Conservation (phyloP, 1,140 invertebrate species). For the Myzus persicae region DNA sequence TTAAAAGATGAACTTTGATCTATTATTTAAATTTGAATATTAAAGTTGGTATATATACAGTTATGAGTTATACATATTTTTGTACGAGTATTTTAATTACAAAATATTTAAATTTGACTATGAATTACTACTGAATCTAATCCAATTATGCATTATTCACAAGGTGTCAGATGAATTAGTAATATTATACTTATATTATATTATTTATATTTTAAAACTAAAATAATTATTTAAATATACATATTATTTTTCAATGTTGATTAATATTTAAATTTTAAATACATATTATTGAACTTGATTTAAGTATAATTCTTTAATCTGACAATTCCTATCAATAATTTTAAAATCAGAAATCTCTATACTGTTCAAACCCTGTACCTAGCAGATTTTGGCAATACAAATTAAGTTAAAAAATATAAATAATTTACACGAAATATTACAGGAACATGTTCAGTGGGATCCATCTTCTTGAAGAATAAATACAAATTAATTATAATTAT, state of each 20-base stretch:
- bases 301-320: neutral
- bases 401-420: neutral
- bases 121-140: neutral
- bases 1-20: neutral
- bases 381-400: neutral
- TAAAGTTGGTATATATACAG: neutral
- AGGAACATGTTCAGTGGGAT: no score
- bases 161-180: neutral
- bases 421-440: neutral
- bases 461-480: no score
- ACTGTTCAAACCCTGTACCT: neutral
- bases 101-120: neutral
- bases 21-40: neutral
- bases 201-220: neutral
- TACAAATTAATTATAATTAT: no score
- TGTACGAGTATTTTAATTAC: neutral
- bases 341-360: neutral
- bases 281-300: neutral
- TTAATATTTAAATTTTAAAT: conserved; percentile 4
- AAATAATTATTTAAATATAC: neutral
- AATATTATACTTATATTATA: neutral
- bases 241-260: neutral
- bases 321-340: neutral
- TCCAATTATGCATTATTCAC: neutral
- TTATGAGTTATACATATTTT: neutral